Percentiles rank a stretch among this genome's conserved stretches.
phyloP scores from a whole-genome alignment of 2,888 invertebrate species.

The Emmelina monodactyla region DNA sequence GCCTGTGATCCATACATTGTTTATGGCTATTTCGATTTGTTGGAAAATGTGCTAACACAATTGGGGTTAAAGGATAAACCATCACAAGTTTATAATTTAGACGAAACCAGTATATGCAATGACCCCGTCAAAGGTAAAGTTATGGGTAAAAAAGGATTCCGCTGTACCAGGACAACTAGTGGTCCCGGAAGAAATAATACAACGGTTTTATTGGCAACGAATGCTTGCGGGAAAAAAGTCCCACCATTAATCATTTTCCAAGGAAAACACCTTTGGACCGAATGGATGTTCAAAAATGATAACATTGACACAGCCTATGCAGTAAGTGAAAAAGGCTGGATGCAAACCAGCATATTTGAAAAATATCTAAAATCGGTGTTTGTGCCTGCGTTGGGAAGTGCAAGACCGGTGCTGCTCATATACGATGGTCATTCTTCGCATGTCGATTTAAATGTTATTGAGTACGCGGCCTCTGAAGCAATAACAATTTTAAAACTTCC shows the following conservation, averaged over 20 bases:
- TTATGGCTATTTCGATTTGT: conserved; percentile 5
- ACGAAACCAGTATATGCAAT: conserved; percentile 13
- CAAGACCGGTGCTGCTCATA: conserved; percentile 20
- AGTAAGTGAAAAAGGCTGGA: conserved; percentile 15
- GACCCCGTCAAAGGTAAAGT: conserved; percentile 19
- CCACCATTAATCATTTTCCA: conserved; percentile 16
- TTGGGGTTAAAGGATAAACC: conserved; percentile 19
- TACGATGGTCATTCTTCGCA: conserved; percentile 23
- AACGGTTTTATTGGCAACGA: conserved; percentile 6
- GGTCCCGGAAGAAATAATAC: conserved; percentile 10
- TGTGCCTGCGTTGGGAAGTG: conserved; percentile 13
- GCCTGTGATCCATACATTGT: conserved; percentile 15
- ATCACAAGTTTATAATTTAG: conserved; percentile 14
- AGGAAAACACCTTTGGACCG: conserved; percentile 16
- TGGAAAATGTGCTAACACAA: conserved; percentile 13
- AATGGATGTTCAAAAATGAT: conserved; percentile 12
- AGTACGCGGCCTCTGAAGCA: conserved; percentile 11
- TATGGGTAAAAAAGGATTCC: conserved; percentile 12
- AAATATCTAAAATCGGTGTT: conserved; percentile 17
- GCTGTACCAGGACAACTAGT: conserved; percentile 10
- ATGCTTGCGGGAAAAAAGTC: conserved; percentile 11
- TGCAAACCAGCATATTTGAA: conserved; percentile 18
- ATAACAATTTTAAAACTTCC: conserved; percentile 21
- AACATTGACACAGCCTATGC: conserved; percentile 9
- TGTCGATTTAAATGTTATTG: conserved; percentile 16